Evolutionary conservation across 1,140 invertebrate genomes (phyloP), one percentile per base, ranked within the genome.

Genomic region (Gryon sp.): DNA sequence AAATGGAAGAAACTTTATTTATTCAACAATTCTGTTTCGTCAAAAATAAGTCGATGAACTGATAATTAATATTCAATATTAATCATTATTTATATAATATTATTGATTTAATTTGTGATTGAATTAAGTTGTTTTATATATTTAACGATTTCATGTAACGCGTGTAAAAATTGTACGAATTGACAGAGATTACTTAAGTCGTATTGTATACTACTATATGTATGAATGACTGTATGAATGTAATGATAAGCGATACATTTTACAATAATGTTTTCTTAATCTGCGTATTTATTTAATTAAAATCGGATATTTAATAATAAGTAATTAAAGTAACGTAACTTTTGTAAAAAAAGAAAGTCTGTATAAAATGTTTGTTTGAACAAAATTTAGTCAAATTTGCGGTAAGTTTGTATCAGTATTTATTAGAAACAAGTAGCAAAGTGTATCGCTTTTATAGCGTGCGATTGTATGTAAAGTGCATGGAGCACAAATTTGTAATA

Each of bases 61-160:
- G 87, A 87, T 87, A 83, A 87, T 69, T 87, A 87, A 86, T 82
- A 59, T 85, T 83, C 86, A 85, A 69, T 80, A 70, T 76, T 57
- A 45, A 73, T 40, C 57, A 60, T 82, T 68, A 68, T 83, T 83
- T 83, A 70, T 74, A 52, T 77, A 72, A n/a, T n/a, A 82, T 77
- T 74, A 69, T 66, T 75, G 73, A 81, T 70, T 82, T 77, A 75
- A 77, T 79, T 84, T n/a, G n/a, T n/a, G n/a, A n/a, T n/a, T n/a
- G n/a, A n/a, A n/a, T n/a, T n/a, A n/a, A 6, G 24, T 62, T 76
- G 76, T 79, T 70, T 80, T 72, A 65, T 76, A 83, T 74, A 72
- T 74, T 65, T 81, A 45, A 46, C 55, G 80, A 70, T 77, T 86
- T 85, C 80, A 83, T 82, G 84, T 83, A 60, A 63, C 78, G 82